Evolutionary conservation across 2,797 vertebrate genomes (phyloP), one percentile per base, ranked within the genome.

Genomic region (Dermochelys coriacea): DNA sequence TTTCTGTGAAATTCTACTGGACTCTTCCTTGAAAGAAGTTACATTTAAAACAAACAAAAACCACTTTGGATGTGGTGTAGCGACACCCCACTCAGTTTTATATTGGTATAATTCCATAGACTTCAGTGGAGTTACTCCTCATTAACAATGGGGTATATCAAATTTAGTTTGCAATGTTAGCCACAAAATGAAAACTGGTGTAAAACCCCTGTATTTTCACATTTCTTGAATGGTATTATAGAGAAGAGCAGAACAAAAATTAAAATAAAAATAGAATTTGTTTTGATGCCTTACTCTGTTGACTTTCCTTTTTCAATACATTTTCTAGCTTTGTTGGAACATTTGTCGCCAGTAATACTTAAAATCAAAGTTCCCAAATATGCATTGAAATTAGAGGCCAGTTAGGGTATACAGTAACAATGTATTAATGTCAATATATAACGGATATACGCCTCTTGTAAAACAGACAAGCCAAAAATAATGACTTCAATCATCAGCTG

Each of bases 401-500:
- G 83, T 86, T 94, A 86, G 18, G 64, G 11, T 91, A 80, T 41
- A 37, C 27, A 83, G 51, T 50, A 93, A 80, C 27, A 93, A 92
- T 92, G 94, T 95, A 57, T 74, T 82, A 45, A 47, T 88, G 75
- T 25, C 87, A 95, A 82, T 0, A 0, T 47, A 41, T 34, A 91
- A 86, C 2, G 84, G 91, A 84, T 71, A 81, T 1, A 1, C 50
- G 23, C 18, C 6, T 91, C 91, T 87, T 77, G 80, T 47, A 75
- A 34, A 94, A 83, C 52, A 88, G 92, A 83, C 55, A 87, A 84
- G 68, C 18, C 82, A 88, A 74, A 91, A 96, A 92, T 31, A 82
- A 77, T 41, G 31, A 8, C 88, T 95, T 59, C 59, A 89, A 95
- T 87, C 92, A 96, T 71, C 37, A 93, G 95, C 84, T 19, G 19